phyloP scores from a whole-genome alignment of 1,140 invertebrate species.

The Oryctes rhinoceros region DNA sequence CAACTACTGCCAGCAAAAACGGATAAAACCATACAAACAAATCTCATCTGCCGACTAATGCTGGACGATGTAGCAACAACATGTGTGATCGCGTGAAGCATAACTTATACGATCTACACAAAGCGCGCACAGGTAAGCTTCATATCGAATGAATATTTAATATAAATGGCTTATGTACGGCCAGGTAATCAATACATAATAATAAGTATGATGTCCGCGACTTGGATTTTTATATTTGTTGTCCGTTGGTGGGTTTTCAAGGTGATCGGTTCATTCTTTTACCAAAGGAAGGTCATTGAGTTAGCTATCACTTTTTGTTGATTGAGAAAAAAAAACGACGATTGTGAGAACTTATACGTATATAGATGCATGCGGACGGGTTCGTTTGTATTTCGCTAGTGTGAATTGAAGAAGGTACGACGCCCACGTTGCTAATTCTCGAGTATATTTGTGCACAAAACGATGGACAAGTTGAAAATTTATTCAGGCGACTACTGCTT shows the following conservation, averaged over 20 bases:
- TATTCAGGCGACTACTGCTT: no score
- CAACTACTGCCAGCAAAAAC: not conserved
- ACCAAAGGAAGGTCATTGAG: constrained; percentile 24
- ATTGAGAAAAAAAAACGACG: constrained; percentile 4
- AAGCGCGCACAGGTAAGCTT: not conserved
- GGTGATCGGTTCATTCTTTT: constrained; percentile 35
- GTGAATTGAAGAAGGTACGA: not conserved
- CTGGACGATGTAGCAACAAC: not conserved
- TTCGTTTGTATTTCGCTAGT: not conserved
- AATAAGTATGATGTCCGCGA: constrained; percentile 29
- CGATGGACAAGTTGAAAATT: no score
- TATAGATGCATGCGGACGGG: not conserved
- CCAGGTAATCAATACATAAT: constrained; percentile 30
- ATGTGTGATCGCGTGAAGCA: constrained; percentile 4
- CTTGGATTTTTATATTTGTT: not conserved
- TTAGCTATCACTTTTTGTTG: constrained; percentile 27
- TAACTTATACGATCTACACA: not conserved
- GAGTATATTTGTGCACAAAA: no score
- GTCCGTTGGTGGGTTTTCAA: constrained; percentile 29
- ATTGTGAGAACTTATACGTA: constrained; percentile 8
- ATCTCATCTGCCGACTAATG: not conserved
- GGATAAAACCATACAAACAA: not conserved
- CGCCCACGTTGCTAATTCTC: constrained; percentile 3
- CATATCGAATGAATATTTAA: constrained; percentile 20
- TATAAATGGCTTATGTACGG: constrained; percentile 27